Conservation (phyloP, 92 coral and sea anemone species). For the Siderastrea radians region DNA sequence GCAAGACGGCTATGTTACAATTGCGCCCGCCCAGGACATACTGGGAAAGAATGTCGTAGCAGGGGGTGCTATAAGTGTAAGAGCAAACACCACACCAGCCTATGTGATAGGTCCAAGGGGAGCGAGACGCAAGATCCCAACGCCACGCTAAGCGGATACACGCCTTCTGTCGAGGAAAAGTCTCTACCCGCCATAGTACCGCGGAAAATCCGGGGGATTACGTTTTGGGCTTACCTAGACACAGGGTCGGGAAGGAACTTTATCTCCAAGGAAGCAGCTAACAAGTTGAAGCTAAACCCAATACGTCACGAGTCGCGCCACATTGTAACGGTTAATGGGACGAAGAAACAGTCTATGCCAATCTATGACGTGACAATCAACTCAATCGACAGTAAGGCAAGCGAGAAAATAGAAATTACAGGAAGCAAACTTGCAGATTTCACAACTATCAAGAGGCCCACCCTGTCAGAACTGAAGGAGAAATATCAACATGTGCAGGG, state of each 20-base stretch:
- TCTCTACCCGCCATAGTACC: slow-evolving; percentile 73
- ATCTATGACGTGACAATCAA: slow-evolving; percentile 50
- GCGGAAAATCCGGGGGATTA: slow-evolving; percentile 37
- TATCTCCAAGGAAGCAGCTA: slow-evolving; percentile 54
- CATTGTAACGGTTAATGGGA: slow-evolving; percentile 72
- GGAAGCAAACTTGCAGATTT: slow-evolving; percentile 70
- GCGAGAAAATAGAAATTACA: slow-evolving; percentile 56
- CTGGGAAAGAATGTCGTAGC: too few species aligned
- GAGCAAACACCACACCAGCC: too few species aligned
- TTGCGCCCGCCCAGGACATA: too few species aligned
- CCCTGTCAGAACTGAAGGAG: slow-evolving; percentile 42
- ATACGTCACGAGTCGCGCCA: slow-evolving; percentile 54
- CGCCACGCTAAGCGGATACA: too few species aligned
- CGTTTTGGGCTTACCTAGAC: slow-evolving; percentile 71
- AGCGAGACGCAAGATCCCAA: too few species aligned
- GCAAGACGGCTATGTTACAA: too few species aligned
- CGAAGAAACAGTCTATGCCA: slow-evolving; percentile 63
- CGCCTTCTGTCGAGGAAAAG: slow-evolving; percentile 31
- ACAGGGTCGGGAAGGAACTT: slow-evolving; percentile 80
- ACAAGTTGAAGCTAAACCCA: slow-evolving; percentile 47
- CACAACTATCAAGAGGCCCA: slow-evolving; percentile 56
- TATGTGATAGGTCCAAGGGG: too few species aligned
- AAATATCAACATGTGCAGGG: slow-evolving; percentile 62
- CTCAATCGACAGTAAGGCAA: slow-evolving; percentile 45
- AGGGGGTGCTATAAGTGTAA: too few species aligned